These are phyloP conservation scores for Trissonchulus sp. DNA, from an alignment of 2,888 invertebrate genomes.

Conservation along the genomic window DNA sequence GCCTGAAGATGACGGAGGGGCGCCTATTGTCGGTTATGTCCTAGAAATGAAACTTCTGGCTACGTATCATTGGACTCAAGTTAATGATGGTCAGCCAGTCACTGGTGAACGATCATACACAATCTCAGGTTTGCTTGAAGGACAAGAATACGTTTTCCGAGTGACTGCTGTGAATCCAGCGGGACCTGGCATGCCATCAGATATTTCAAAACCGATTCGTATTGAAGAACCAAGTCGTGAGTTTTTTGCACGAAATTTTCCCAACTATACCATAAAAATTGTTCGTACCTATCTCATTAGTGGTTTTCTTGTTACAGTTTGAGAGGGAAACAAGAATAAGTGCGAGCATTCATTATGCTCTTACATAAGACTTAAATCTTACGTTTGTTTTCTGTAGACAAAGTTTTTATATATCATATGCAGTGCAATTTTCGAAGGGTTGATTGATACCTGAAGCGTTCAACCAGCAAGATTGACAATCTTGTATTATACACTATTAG, in stretches of 20 bases:
- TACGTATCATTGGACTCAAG: constrained; percentile 95
- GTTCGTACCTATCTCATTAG: no score
- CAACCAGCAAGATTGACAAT: no score
- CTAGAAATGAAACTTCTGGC: constrained; percentile 80
- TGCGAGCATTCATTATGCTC: no score
- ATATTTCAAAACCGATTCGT: constrained; percentile 47
- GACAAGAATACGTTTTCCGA: constrained; percentile 75
- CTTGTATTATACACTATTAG: no score
- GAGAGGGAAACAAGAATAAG: no score
- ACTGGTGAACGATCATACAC: constrained; percentile 63
- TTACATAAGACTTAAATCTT: no score
- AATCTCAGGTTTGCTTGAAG: constrained; percentile 62
- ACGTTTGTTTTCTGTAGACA: no score
- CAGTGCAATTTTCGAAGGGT: no score
- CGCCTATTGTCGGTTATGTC: constrained; percentile 82
- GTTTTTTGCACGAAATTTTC: constrained; percentile 28
- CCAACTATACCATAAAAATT: background rate
- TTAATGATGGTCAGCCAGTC: constrained; percentile 67
- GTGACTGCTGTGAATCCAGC: constrained; percentile 77
- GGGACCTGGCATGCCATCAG: constrained; percentile 63
- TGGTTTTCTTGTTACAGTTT: no score
- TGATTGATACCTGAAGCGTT: no score
- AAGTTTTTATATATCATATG: no score
- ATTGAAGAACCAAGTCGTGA: constrained; percentile 70
- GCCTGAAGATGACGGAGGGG: constrained; percentile 87